Percentiles rank a stretch among this genome's conserved stretches.
Conservation (phyloP, 2,113 vertebrate species). For the Synchiropus splendidus region DNA sequence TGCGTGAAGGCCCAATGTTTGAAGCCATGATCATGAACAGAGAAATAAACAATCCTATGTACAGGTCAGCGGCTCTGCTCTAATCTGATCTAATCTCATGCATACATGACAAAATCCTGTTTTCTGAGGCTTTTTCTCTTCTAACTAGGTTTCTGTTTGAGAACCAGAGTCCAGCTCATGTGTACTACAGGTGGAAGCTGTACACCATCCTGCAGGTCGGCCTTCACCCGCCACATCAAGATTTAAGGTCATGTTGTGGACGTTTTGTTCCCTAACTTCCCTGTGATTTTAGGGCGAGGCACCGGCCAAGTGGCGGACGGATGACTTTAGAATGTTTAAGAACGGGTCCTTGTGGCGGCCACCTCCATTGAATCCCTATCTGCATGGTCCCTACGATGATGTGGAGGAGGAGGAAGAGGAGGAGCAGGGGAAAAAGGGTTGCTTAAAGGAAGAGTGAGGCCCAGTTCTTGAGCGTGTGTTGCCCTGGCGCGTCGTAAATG, state of each 20-base stretch:
- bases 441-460: constrained; percentile 92
- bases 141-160: constrained; percentile 90
- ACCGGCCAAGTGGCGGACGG: constrained; percentile 91
- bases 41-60: constrained; percentile 98
- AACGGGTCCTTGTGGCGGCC: constrained; percentile 96
- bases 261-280: not conserved
- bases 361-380: constrained; percentile 89
- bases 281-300: constrained; percentile 77
- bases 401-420: constrained; percentile 83
- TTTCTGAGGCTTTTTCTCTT: not conserved
- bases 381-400: constrained; percentile 90
- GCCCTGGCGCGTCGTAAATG: no score
- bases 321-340: constrained; percentile 97
- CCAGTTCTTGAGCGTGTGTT: no score
- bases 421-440: constrained; percentile 95
- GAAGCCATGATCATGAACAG: constrained; percentile 99
- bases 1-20: constrained; percentile 99
- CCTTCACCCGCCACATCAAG: constrained; percentile 3
- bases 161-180: constrained; percentile 97
- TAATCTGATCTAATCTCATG: not conserved
- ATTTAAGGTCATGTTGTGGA: not conserved
- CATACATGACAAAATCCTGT: no score
- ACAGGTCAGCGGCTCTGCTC: constrained; percentile 70
- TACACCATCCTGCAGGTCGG: constrained; percentile 93
- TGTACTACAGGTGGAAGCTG: constrained; percentile 97